phyloP scores from a whole-genome alignment of 2,888 invertebrate species.

The Acrobasis repandana region DNA sequence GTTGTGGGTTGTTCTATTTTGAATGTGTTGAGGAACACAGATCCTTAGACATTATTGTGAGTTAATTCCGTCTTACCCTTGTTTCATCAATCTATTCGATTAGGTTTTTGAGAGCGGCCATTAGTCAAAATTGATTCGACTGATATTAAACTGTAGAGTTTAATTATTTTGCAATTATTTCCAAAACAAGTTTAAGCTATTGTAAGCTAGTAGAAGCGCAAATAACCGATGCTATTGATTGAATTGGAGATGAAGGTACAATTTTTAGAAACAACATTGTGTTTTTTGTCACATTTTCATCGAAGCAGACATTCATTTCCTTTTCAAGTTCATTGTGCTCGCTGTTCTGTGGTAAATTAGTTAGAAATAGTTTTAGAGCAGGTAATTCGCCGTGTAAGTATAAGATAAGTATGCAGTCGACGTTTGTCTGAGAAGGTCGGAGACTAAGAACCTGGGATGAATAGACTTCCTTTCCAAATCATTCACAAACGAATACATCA shows the following conservation, averaged over 20 bases:
- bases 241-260: constrained; percentile 34
- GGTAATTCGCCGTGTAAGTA: constrained; percentile 41
- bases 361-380: constrained; percentile 38
- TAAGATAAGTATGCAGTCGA: constrained; percentile 36
- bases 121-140: constrained; percentile 61
- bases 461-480: constrained; percentile 25
- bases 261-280: constrained; percentile 11
- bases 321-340: constrained; percentile 51
- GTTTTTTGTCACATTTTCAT: constrained; percentile 22
- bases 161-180: constrained; percentile 27
- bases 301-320: constrained; percentile 33
- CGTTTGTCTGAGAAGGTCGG: constrained; percentile 38
- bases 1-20: constrained; percentile 71
- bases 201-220: constrained; percentile 28
- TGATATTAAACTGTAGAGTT: constrained; percentile 30
- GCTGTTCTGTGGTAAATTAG: constrained; percentile 58
- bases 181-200: constrained; percentile 31
- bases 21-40: constrained; percentile 28
- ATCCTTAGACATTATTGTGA: constrained; percentile 54
- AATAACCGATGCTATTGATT: constrained; percentile 33
- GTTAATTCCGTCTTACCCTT: constrained; percentile 62
- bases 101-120: constrained; percentile 25
- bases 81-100: constrained; percentile 24
- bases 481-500: constrained; percentile 43
- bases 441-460: constrained; percentile 38